Evolutionary conservation across 2,113 vertebrate genomes (phyloP), one percentile per base, ranked within the genome.

Genomic region (Nerophis lumbriciformis): DNA sequence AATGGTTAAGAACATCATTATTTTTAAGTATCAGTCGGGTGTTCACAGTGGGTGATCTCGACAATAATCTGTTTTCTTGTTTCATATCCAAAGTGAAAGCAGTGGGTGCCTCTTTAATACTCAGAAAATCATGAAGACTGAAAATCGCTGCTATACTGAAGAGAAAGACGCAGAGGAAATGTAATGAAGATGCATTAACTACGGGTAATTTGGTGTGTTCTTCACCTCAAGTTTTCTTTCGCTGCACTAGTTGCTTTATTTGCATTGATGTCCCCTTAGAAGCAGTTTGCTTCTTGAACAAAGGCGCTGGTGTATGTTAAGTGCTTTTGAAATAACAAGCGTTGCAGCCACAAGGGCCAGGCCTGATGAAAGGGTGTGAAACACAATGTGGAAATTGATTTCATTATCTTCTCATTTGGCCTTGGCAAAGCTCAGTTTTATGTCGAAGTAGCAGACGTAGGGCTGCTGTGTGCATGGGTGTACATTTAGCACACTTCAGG

Each of bases 1-100:
- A 68, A 75, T 80, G 83, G 87, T 89, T 88, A 90, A 90, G 89
- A 92, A 92, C 90, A 72, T 90, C 89, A 90, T 91, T 92, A 90
- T 90, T 91, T 91, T 90, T 91, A 91, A 92, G 90, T 90, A 90
- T 91, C 87, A 80, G 90, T 91, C 75, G 87, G 87, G 82, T 88
- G 85, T 90, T 90, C 90, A 86, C 89, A 89, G 88, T 83, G 83
- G 88, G 88, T 83, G 83, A 91, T 90, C 87, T 88, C 80, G 61
- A 88, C 85, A 89, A 89, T 91, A 91, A 91, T 92, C 88, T 88
- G 86, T 89, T 91, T 88, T 85, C 83, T 86, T 81, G 79, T 90
- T 88, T 90, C 86, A 89, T 86, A 88, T 90, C 86, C 85, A 88
- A 88, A 89, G 87, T 84, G 87, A 91, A 86, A 90, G 86, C 86